These are phyloP conservation scores for Solea senegalensis DNA, from an alignment of 2,113 vertebrate species.

Conservation along the genomic window DNA sequence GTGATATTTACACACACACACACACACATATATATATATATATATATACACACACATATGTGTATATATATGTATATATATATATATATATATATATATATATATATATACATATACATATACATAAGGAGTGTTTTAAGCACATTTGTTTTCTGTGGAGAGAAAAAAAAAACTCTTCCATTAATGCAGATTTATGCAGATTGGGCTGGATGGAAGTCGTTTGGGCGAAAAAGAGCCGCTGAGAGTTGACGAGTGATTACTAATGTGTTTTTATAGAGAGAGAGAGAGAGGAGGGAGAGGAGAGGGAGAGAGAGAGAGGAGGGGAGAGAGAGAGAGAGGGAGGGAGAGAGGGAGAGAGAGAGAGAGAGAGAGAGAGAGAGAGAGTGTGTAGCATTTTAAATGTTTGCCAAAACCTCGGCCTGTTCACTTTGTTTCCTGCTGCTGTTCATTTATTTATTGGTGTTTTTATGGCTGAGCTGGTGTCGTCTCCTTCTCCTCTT, in stretches of 20 bases:
- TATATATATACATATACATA: too few species aligned
- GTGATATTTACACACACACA: background rate
- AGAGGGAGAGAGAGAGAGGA: too few species aligned
- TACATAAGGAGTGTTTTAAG: conserved; percentile 11
- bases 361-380: conserved; percentile 51
- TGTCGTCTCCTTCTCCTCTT: background rate
- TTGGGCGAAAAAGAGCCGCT: conserved; percentile 63
- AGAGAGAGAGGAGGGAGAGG: conserved; percentile 46
- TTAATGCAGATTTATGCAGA: conserved; percentile 76
- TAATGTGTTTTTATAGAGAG: conserved; percentile 60
- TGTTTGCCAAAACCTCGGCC: conserved; percentile 25
- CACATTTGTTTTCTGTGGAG: conserved; percentile 64
- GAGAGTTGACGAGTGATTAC: conserved; percentile 69
- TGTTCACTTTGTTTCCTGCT: conserved; percentile 13
- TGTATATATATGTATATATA: too few species aligned
- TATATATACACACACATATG: too few species aligned
- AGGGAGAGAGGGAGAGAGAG: too few species aligned
- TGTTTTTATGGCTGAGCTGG: too few species aligned
- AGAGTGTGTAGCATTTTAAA: conserved; percentile 35
- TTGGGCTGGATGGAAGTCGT: conserved; percentile 64
- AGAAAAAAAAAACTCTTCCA: conserved; percentile 39
- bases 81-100: too few species aligned
- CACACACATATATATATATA: too few species aligned
- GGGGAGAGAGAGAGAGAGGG: too few species aligned
- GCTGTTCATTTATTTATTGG: too few species aligned